Conservation (phyloP, 2,113 vertebrate genomes). For the Calonectris borealis region DNA sequence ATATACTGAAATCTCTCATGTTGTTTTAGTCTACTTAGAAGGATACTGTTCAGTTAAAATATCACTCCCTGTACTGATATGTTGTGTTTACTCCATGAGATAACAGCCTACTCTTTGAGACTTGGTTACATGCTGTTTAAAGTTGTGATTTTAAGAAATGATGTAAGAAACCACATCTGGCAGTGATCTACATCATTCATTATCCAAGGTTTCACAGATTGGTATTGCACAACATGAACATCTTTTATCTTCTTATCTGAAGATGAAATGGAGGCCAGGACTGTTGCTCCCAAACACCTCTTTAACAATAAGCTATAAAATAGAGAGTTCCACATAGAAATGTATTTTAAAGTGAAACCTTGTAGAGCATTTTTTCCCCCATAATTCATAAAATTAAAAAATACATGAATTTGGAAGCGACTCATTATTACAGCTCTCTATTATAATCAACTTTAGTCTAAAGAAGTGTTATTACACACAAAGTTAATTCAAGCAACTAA, state of each 20-base stretch:
- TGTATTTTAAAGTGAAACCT: not conserved
- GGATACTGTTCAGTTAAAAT: not conserved
- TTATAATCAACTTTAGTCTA: not conserved
- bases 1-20: conserved; percentile 38
- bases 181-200: not conserved
- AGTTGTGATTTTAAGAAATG: not conserved
- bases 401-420: not conserved
- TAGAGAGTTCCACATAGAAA: not conserved
- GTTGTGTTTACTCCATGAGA: not conserved
- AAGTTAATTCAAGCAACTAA: not conserved
- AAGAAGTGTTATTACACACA: not conserved
- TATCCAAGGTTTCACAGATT: not conserved
- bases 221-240: not conserved
- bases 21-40: conserved; percentile 53
- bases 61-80: not conserved
- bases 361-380: accelerated
- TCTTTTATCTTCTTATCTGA: not conserved
- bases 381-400: not conserved
- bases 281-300: not conserved
- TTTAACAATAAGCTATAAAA: not conserved
- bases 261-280: not conserved
- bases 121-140: not conserved
- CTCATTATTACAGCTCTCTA: not conserved
- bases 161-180: not conserved
- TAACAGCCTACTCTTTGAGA: not conserved